Conservation (phyloP, 2,888 invertebrate species). For the Pteria penguin region DNA sequence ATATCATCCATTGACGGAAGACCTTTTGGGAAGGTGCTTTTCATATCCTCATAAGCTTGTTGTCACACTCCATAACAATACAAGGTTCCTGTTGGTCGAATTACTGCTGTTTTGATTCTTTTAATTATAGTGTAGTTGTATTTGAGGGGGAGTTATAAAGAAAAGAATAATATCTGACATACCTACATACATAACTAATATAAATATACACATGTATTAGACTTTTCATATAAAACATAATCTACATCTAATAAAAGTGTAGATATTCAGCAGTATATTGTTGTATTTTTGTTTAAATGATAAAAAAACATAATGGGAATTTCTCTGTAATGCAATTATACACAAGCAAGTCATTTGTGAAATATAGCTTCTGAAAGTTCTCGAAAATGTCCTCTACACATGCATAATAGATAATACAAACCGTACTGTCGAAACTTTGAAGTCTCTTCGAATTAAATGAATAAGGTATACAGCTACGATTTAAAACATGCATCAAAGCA, state of each 20-base stretch:
- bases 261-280: too few species aligned
- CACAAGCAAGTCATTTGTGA: constrained; percentile 28
- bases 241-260: too few species aligned
- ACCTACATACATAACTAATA: not conserved
- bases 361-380: too few species aligned
- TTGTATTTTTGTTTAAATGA: too few species aligned
- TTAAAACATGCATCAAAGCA: too few species aligned
- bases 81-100: constrained; percentile 11
- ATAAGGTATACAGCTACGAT: not conserved
- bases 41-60: constrained; percentile 15
- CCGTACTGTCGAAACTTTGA: constrained; percentile 17
- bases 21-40: constrained; percentile 26
- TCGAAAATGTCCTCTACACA: too few species aligned
- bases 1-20: constrained; percentile 41
- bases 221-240: too few species aligned
- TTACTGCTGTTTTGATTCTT: too few species aligned
- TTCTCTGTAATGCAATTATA: not conserved
- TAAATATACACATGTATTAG: not conserved
- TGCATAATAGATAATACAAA: too few species aligned
- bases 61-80: constrained; percentile 33
- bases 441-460: not conserved
- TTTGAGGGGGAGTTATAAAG: not conserved
- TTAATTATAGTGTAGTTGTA: too few species aligned
- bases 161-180: not conserved
- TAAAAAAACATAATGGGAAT: constrained; percentile 20